phyloP scores from a whole-genome alignment of 2,888 invertebrate species.

The Caenorhabditis zanzibari region DNA sequence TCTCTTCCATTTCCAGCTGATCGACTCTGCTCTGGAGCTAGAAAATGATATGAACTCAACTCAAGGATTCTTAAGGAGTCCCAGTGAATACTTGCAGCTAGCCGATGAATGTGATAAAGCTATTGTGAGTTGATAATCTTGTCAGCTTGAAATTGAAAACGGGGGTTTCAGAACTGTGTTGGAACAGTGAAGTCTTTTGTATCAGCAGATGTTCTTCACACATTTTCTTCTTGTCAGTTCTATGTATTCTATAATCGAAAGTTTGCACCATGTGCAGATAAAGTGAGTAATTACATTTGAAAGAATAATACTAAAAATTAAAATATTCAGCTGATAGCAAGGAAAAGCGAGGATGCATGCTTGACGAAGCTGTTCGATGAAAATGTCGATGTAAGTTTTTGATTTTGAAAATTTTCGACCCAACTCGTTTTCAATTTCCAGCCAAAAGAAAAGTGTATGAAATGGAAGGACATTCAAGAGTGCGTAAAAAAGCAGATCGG shows the following conservation, averaged over 20 bases:
- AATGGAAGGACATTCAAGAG: slow-evolving; percentile 44
- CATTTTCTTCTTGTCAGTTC: slow-evolving; percentile 50
- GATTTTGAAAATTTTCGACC: too few relatives aligned
- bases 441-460: not conserved
- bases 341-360: slow-evolving; percentile 37
- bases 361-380: slow-evolving; percentile 32
- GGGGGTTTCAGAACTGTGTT: slow-evolving; percentile 42
- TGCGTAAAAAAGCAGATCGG: slow-evolving; percentile 42
- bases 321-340: slow-evolving; percentile 18
- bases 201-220: slow-evolving; percentile 44
- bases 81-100: slow-evolving; percentile 21
- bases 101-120: slow-evolving; percentile 46
- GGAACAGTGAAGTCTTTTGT: slow-evolving; percentile 20
- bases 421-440: not conserved
- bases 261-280: slow-evolving; percentile 41
- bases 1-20: slow-evolving; percentile 52
- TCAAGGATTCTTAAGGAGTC: slow-evolving; percentile 11
- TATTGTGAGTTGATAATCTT: slow-evolving; percentile 25
- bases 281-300: slow-evolving; percentile 15
- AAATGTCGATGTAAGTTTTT: slow-evolving; percentile 22
- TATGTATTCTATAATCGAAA: slow-evolving; percentile 39
- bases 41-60: slow-evolving; percentile 41
- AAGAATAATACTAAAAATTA: not conserved
- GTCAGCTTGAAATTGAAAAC: not conserved
- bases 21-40: slow-evolving; percentile 33